Percentiles rank a stretch among this genome's conserved stretches.
Evolutionary conservation across 1,140 invertebrate species (phyloP).

Genomic region (Pseudoatta argentina): DNA sequence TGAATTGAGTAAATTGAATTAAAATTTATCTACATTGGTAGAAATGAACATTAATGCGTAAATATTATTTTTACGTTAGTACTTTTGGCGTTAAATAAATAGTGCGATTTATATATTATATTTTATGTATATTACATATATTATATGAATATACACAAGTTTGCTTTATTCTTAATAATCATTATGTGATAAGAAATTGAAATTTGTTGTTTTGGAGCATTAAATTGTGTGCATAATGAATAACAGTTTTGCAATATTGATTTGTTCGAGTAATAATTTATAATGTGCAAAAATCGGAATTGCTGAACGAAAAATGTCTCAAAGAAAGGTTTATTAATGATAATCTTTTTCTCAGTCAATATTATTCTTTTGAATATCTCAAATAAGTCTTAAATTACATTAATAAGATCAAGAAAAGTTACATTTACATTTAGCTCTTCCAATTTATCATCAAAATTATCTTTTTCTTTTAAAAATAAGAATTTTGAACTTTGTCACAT

Average conservation of each 20-base stretch:
- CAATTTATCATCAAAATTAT: conserved; percentile 27
- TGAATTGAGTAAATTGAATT: too few relatives aligned
- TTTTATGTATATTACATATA: too few relatives aligned
- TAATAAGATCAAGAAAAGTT: neutral
- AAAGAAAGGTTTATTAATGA: neutral
- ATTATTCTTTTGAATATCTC: neutral
- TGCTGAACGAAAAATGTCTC: neutral
- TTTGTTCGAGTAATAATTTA: neutral
- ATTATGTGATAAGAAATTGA: conserved; percentile 21
- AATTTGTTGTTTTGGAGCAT: conserved; percentile 21
- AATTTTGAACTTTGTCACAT: conserved; percentile 18
- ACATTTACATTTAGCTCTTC: neutral
- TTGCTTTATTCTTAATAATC: neutral
- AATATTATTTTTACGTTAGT: too few relatives aligned
- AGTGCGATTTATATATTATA: too few relatives aligned
- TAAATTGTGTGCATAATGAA: conserved; percentile 16
- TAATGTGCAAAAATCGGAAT: neutral
- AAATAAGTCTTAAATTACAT: neutral
- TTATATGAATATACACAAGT: neutral
- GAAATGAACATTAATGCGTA: too few relatives aligned
- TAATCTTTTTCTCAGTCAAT: neutral
- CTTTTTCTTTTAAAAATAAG: conserved; percentile 20
- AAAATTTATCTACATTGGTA: too few relatives aligned
- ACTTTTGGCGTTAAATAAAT: too few relatives aligned
- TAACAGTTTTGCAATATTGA: neutral